These are phyloP conservation scores for Brachionus asplanchnoidis DNA, from an alignment of 1,140 invertebrate species.

Conservation along the genomic window DNA sequence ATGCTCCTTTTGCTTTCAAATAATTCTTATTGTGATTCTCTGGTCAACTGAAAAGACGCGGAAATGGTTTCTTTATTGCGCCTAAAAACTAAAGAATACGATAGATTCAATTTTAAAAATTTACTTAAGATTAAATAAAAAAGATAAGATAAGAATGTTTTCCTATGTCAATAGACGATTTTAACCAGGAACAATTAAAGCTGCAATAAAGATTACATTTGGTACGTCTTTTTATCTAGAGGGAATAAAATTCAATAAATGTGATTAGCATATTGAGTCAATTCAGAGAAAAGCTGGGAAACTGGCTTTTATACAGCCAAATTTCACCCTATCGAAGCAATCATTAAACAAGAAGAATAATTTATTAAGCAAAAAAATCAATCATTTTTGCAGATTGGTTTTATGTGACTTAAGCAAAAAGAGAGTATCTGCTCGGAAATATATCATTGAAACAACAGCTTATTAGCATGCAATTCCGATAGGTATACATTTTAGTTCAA, in stretches of 20 bases:
- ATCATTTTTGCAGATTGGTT: background rate
- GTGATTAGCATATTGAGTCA: background rate
- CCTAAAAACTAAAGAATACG: background rate
- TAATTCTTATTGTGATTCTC: too few relatives aligned
- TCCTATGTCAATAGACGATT: background rate
- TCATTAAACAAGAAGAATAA: background rate
- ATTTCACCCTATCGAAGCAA: background rate
- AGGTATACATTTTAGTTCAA: background rate
- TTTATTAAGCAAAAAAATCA: background rate
- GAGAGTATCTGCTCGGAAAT: background rate
- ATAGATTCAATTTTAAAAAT: background rate
- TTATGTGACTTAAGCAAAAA: background rate
- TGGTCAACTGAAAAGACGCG: too few relatives aligned
- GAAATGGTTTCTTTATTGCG: too few relatives aligned
- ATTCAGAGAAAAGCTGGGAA: background rate
- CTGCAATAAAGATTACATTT: background rate
- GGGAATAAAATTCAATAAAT: background rate
- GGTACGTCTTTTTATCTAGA: background rate
- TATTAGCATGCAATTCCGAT: background rate
- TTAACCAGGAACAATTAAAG: background rate
- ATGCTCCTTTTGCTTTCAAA: background rate
- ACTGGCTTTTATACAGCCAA: background rate
- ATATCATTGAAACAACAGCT: background rate
- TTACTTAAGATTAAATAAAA: background rate
- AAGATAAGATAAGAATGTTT: background rate